Evolutionary conservation across 2,797 vertebrate species (phyloP), one percentile per base, ranked within the genome.

Genomic region (Cygnus olor): DNA sequence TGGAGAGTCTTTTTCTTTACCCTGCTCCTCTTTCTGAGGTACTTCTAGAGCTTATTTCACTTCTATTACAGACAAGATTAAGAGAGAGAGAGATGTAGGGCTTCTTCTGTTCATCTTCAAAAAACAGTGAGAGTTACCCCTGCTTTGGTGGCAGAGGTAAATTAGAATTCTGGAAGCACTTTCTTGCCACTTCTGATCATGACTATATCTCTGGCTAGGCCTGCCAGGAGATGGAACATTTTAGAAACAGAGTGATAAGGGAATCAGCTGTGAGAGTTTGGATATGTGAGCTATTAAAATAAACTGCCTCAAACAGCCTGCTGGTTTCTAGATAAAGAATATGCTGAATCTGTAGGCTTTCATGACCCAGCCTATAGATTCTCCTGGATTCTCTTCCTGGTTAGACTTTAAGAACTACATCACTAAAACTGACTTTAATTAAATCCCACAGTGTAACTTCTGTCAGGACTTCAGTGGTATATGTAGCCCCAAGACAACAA

Each of bases 351-450:
- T 28, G 11, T 30, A 4, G 1, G 13, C 76, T 47, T 70, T 64
- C 42, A 38, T 70, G 22, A 66, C 14, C 2, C 1, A 68, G 25
- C 8, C 16, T 53, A 28, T 0, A 1, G 1, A 68, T 4, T 73
- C 38, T 51, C 19, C 10, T 66, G 34, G 11, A 16, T 71, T 73
- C 2, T 70, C 44, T 80, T 77, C 34, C 36, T n/a, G 8, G 7
- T 13, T 80, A 14, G 20, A 11, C 10, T 78, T 54, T 70, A 68
- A 80, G 60, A 70, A 66, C 22, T 63, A 5, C 13, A 14, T 47
- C 32, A 38, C n/a, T 44, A 51, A 80, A 90, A 66, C 30, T 53
- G 60, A 36, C 15, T 58, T 86, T 40, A 57, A 19, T 32, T 70
- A 70, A 47, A 56, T 71, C 30, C 28, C 85, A 13, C 20, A 70